Evolutionary conservation across 2,797 vertebrate species (phyloP).

Genomic region (Pelochelys cantorii): DNA sequence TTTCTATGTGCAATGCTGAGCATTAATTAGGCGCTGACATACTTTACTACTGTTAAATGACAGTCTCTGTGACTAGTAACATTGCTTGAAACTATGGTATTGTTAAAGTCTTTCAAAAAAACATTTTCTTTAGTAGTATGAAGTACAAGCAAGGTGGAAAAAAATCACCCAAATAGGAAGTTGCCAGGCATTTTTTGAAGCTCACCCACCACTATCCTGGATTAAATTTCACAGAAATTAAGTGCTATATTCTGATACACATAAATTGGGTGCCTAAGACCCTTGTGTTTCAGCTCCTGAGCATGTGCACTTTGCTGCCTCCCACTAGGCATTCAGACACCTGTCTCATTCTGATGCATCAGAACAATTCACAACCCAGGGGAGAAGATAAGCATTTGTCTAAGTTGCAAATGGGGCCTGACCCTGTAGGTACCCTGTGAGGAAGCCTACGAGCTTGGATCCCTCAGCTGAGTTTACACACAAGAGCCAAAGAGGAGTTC

Average conservation of each 20-base stretch:
- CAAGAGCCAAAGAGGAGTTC: no score
- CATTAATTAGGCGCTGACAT: neutral
- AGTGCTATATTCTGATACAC: neutral
- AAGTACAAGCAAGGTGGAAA: neutral
- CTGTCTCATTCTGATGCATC: no score
- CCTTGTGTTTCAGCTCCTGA: no score
- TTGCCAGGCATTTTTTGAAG: conserved; percentile 7
- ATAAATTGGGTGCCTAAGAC: neutral
- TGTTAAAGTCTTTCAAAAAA: neutral
- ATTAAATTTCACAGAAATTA: neutral
- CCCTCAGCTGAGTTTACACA: no score
- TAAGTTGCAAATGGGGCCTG: no score
- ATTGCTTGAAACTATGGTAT: neutral
- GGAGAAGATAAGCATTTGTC: no score
- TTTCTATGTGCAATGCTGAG: neutral
- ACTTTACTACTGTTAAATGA: conserved; percentile 24
- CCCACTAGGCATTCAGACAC: no score
- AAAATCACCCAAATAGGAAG: neutral
- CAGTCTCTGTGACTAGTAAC: neutral
- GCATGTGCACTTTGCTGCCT: no score
- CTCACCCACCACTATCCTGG: neutral
- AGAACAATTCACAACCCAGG: no score
- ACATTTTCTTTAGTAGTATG: neutral
- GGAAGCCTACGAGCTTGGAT: no score
- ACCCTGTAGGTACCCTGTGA: no score